A percentile compares a stretch with the other conserved stretches of the same genome.
phyloP scores from a whole-genome alignment of 1,140 invertebrate genomes.

The Macrobrachium nipponense region DNA sequence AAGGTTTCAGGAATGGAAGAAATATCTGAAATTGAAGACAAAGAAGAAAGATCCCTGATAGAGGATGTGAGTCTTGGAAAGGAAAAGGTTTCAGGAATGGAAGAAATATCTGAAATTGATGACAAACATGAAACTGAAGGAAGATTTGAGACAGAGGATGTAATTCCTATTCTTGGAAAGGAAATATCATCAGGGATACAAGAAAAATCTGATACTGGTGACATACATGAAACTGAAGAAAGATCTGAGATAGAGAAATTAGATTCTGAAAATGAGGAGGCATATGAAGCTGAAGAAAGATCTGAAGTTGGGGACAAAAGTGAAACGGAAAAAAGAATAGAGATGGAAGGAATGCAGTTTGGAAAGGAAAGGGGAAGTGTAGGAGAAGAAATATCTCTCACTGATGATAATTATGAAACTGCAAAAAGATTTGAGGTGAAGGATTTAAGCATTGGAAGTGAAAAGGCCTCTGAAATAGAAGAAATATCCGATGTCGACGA shows the following conservation, averaged over 20 bases:
- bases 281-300: no score
- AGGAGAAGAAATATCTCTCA: no score
- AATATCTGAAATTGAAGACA: not conserved
- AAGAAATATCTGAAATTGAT: not conserved
- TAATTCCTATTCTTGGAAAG: not conserved
- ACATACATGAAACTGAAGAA: not conserved
- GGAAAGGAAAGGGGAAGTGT: no score
- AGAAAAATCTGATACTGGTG: not conserved
- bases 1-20: no score
- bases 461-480: not conserved
- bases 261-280: no score
- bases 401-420: no score
- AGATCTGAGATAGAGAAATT: not conserved
- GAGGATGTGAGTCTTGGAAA: not conserved
- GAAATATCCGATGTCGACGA: not conserved
- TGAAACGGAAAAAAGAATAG: no score
- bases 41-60: not conserved
- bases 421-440: not conserved
- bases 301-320: no score
- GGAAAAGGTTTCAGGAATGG: not conserved
- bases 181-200: not conserved
- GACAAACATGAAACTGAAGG: not conserved
- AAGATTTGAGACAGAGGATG: not conserved
- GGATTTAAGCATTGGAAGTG: not conserved
- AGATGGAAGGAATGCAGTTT: no score